Evolutionary conservation across 2,113 vertebrate species (phyloP).

Genomic region (Tor tambroides): DNA sequence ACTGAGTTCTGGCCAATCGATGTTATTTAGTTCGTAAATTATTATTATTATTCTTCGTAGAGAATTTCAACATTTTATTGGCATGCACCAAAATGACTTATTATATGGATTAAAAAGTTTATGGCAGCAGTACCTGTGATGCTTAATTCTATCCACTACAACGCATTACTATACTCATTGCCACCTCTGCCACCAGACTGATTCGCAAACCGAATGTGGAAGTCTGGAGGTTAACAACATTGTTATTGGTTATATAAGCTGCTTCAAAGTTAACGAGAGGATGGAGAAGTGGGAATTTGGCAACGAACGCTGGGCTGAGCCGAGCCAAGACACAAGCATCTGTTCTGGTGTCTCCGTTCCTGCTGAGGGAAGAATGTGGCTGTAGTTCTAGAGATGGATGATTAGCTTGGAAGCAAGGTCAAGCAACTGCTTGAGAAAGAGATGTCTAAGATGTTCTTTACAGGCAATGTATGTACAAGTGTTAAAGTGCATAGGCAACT

Average conservation of each 20-base stretch:
- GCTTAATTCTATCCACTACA: neutral
- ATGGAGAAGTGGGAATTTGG: slow-evolving; percentile 19
- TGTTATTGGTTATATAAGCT: neutral
- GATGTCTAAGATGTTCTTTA: neutral
- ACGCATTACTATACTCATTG: neutral
- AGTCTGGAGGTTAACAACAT: neutral
- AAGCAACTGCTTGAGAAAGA: neutral
- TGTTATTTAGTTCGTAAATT: too few species aligned
- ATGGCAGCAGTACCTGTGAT: neutral
- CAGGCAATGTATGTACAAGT: neutral
- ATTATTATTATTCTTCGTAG: too few species aligned
- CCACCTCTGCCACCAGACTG: neutral
- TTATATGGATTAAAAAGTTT: neutral
- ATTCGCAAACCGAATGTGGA: neutral
- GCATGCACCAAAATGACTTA: neutral
- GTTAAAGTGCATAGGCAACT: neutral
- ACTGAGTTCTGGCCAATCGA: too few species aligned
- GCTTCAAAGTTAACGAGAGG: slow-evolving; percentile 31
- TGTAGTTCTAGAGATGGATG: slow-evolving; percentile 30
- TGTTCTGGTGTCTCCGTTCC: neutral
- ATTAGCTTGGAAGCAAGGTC: neutral
- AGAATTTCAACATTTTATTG: too few species aligned
- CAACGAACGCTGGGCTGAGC: neutral
- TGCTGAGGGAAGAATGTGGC: slow-evolving; percentile 24
- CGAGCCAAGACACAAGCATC: slow-evolving; percentile 29